Evolutionary conservation across 1,140 invertebrate species (phyloP).

Genomic region (Proctacanthus coquilletti): DNA sequence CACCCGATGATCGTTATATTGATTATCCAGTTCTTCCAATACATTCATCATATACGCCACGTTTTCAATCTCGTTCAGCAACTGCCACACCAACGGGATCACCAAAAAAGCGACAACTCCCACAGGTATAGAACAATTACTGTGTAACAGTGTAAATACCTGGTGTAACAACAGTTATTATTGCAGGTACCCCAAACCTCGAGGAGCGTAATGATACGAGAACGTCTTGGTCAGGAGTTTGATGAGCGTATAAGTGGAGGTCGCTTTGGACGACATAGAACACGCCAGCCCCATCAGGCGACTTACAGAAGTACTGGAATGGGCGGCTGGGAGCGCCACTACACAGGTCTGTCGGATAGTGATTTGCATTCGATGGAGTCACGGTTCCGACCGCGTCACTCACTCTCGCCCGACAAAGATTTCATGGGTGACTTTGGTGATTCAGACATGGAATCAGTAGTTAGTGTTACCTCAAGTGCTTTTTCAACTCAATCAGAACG

Average conservation of each 20-base stretch:
- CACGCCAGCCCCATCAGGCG: slow-evolving; percentile 40
- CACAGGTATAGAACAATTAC: too few relatives aligned
- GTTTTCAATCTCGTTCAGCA: slow-evolving; percentile 67
- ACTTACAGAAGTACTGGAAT: slow-evolving; percentile 53
- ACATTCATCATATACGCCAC: slow-evolving; percentile 31
- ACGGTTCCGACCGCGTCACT: slow-evolving; percentile 35
- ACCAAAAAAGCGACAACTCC: slow-evolving; percentile 88
- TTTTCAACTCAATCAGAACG: slow-evolving; percentile 84
- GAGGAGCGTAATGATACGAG: slow-evolving; percentile 40
- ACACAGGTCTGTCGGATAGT: slow-evolving; percentile 65
- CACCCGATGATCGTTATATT: slow-evolving; percentile 28
- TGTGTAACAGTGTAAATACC: too few relatives aligned
- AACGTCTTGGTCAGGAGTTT: slow-evolving; percentile 60
- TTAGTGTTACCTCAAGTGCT: slow-evolving; percentile 72
- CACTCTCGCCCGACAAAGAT: slow-evolving; percentile 52
- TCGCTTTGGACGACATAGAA: slow-evolving; percentile 49
- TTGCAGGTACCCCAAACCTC: slow-evolving; percentile 26
- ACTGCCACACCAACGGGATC: slow-evolving; percentile 88
- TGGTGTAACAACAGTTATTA: too few relatives aligned
- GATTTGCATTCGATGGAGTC: slow-evolving; percentile 46
- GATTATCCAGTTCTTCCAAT: slow-evolving; percentile 31
- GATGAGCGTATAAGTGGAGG: slow-evolving; percentile 52
- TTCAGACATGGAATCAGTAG: slow-evolving; percentile 79
- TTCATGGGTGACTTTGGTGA: slow-evolving; percentile 55
- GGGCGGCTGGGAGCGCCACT: slow-evolving; percentile 58